Evolutionary conservation across 2,797 vertebrate genomes (phyloP), one percentile per base, ranked within the genome.

Genomic region (Chloroceryle amazona): DNA sequence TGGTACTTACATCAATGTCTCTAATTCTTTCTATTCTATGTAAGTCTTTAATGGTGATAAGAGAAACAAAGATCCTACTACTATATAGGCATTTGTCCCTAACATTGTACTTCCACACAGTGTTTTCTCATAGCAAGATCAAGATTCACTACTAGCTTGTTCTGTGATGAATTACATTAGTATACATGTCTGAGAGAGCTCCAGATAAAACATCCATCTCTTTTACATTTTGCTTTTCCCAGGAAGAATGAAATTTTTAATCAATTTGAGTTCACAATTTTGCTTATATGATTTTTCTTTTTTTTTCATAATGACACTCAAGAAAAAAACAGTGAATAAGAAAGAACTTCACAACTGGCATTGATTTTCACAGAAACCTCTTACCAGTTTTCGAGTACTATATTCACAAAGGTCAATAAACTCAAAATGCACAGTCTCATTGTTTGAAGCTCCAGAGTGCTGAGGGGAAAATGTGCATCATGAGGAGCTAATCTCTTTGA

Each of bases 391-490:
- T 89, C 60, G 80, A 92, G 71, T 85, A 61, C 39, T 67, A 3
- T 58, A 66, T 75, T 79, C 66, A 88, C 31, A 76, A 79, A 84
- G 31, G 87, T 86, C 93, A 96, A 89, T 89, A 90, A 84, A 90
- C 60, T 89, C 66, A 84, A 85, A 94, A 84, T 37, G 80, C 55
- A 90, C 46, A 62, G 70, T 49, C 35, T 81, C 62, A 31, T 20
- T 82, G 29, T 75, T 63, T 60, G 42, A 89, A 31, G 35, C 39
- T 83, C 44, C 25, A 79, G 61, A 83, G 35, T 60, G 65, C 79
- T 86, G 46, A 91, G n/a, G 42, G 54, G 79, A 58, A 92, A 86
- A 91, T 44, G 26, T 83, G 42, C 85, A 88, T 81, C 51, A 65
- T 0, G 0, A 89, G 81, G 55, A 72, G 47, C 66, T 83, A 74